A percentile compares a stretch with the other conserved stretches of the same genome.
Evolutionary conservation across 1,140 invertebrate genomes (phyloP).

Genomic region (Reticulitermes speratus): DNA sequence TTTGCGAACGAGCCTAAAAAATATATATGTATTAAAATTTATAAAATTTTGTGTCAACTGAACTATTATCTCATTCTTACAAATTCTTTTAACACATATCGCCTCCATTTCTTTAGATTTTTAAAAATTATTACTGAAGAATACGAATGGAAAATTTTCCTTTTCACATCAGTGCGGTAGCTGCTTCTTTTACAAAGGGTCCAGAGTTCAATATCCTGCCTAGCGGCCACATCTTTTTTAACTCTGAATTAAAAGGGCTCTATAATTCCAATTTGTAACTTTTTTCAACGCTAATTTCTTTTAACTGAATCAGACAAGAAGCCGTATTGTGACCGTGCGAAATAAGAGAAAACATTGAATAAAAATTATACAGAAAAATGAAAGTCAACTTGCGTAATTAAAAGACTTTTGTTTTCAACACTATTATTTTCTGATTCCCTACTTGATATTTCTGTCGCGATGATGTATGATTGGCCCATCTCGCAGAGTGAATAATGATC

Average conservation of each 20-base stretch:
- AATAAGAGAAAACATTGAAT: background rate
- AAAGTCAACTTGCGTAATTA: background rate
- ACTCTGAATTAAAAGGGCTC: background rate
- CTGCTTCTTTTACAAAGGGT: background rate
- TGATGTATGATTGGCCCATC: background rate
- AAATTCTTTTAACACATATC: too few relatives aligned
- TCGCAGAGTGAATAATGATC: background rate
- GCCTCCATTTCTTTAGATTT: too few relatives aligned
- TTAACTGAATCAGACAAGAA: background rate
- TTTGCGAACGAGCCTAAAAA: too few relatives aligned
- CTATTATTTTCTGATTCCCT: background rate
- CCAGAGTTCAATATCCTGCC: background rate
- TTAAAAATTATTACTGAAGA: background rate
- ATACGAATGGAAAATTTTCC: background rate
- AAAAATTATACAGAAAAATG: background rate
- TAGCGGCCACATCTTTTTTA: background rate
- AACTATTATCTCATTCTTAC: too few relatives aligned
- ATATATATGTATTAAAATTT: too few relatives aligned
- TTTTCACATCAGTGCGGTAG: too few relatives aligned
- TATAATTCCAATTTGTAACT: background rate
- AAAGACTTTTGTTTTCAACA: constrained; percentile 9
- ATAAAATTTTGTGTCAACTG: too few relatives aligned
- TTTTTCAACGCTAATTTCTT: background rate
- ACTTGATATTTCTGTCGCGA: background rate
- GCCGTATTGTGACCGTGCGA: background rate